These are phyloP conservation scores for Hoplodrina ambigua DNA, from an alignment of 2,888 invertebrate species.

Conservation along the genomic window DNA sequence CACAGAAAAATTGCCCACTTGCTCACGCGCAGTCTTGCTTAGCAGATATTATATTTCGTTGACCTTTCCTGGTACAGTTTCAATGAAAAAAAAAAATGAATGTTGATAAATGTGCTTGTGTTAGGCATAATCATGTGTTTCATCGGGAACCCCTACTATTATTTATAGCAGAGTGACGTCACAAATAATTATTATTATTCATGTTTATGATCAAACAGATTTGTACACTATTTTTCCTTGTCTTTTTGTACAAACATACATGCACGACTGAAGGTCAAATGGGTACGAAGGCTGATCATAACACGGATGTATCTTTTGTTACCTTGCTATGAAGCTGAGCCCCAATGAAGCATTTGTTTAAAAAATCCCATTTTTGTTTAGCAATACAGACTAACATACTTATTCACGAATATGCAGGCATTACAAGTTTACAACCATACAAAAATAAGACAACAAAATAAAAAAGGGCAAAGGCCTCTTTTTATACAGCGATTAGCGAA, in stretches of 20 bases:
- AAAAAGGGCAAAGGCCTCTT: too few relatives aligned
- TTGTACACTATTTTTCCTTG: not conserved
- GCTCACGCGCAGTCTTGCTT: too few relatives aligned
- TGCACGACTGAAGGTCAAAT: conserved; percentile 2
- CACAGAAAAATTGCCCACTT: too few relatives aligned
- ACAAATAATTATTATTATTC: not conserved
- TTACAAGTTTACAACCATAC: too few relatives aligned
- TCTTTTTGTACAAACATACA: not conserved
- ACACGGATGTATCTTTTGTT: not conserved
- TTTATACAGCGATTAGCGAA: too few relatives aligned
- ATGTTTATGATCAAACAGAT: not conserved
- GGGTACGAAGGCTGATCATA: not conserved
- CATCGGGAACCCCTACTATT: not conserved
- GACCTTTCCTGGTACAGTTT: not conserved
- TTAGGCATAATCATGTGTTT: not conserved
- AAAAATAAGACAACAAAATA: too few relatives aligned
- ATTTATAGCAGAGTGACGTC: conserved; percentile 2
- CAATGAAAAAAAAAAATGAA: not conserved
- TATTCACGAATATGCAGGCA: too few relatives aligned
- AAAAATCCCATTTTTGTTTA: too few relatives aligned
- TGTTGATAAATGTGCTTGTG: not conserved
- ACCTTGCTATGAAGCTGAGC: too few relatives aligned
- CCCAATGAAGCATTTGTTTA: too few relatives aligned
- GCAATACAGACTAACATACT: too few relatives aligned
- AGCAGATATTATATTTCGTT: too few relatives aligned